Evolutionary conservation across 2,113 vertebrate genomes (phyloP), one percentile per base, ranked within the genome.

Genomic region (Gobius niger): DNA sequence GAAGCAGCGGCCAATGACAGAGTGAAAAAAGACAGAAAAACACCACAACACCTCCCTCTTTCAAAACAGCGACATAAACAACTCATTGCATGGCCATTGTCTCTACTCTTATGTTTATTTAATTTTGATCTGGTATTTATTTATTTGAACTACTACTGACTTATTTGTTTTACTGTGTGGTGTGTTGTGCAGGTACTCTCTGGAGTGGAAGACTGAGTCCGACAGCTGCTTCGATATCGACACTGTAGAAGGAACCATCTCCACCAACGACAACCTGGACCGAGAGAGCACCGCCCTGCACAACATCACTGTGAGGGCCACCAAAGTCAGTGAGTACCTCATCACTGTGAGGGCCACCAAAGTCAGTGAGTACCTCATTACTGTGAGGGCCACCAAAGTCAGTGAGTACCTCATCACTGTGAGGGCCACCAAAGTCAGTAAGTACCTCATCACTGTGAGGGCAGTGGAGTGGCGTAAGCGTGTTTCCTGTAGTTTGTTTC

Each of bases 241-340:
- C 68, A 91, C 92, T 3, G 90, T 90, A 5, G 94, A 96, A 87
- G 96, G 96, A 88, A 97, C 94, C 56, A 92, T 98, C 78, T 93
- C 94, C 69, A 94, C 94, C 67, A 95, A 93, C 74, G 94, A 96
- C 70, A 86, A 94, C 71, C 84, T 98, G 90, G 96, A 98, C 91
- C 91, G 96, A 93, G 96, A 98, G 86, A 94, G 77, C 63, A 91
- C 85, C 1, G 82, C 92, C 0, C 94, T 93, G 76, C 95, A 96
- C 85, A 96, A 96, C 83, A 92, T 98, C 87, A 96, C 95, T 70
- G 92, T 96, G 87, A 91, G 96, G 83, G 95, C 96, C 81, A 95
- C 93, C 87, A 98, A 98, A 98, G 89, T 96, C 91, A 95, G 96
- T 98, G 94, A 97, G 96, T 98, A 96, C 90, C 6, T 95, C 83